A percentile compares a stretch with the other conserved stretches of the same genome.
Conservation (phyloP, 1,140 invertebrate species). For the Eupeodes corollae region DNA sequence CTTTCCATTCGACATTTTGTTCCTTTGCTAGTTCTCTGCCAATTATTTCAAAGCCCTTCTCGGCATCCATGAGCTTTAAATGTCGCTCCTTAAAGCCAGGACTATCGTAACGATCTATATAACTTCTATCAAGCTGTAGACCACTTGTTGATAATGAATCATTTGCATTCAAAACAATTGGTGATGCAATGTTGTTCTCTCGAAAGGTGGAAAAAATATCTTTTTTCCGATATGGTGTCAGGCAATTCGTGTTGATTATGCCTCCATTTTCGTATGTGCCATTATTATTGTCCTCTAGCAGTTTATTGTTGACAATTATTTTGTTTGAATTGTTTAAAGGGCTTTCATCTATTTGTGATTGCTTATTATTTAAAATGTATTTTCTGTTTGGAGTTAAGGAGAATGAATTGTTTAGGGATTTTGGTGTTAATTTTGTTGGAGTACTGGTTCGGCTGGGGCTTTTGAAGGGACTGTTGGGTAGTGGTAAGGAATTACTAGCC, state of each 20-base stretch:
- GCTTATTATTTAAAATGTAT: too few species aligned
- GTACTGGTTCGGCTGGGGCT: neutral
- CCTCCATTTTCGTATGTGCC: neutral
- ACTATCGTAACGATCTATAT: neutral
- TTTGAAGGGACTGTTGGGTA: slow-evolving; percentile 13
- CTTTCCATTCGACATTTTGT: slow-evolving; percentile 70
- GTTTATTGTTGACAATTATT: too few species aligned
- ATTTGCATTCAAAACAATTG: neutral
- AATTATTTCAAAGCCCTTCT: slow-evolving; percentile 74
- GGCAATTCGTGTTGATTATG: too few species aligned
- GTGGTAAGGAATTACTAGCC: slow-evolving; percentile 16
- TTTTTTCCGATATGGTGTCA: slow-evolving; percentile 2
- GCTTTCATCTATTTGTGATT: too few species aligned
- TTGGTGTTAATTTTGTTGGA: slow-evolving; percentile 5
- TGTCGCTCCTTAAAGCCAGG: slow-evolving; percentile 30
- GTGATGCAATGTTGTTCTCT: slow-evolving; percentile 4
- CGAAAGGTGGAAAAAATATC: slow-evolving; percentile 10
- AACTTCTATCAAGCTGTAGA: neutral
- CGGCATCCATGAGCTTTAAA: slow-evolving; percentile 59
- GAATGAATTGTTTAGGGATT: neutral
- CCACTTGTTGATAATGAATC: neutral
- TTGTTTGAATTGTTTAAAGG: too few species aligned
- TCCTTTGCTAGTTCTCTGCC: slow-evolving; percentile 66
- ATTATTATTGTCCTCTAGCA: neutral
- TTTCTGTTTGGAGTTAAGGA: neutral